Conservation (phyloP, 2,888 invertebrate species). For the Ophioninae sp. region DNA sequence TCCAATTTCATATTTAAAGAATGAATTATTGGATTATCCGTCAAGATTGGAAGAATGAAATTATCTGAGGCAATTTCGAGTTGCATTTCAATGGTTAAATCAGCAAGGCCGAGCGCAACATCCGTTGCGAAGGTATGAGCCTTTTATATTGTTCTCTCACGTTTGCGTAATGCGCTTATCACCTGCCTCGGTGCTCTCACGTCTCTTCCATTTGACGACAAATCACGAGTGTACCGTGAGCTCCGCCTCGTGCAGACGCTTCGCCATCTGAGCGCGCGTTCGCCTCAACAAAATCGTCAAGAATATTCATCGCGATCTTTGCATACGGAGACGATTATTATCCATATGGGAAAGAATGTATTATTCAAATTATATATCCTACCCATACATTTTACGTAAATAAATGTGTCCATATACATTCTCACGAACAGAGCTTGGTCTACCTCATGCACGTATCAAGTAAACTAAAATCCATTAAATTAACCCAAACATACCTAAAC, state of each 20-base stretch:
- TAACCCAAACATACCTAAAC: too few relatives aligned
- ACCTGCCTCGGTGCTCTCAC: constrained; percentile 29
- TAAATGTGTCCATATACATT: not conserved
- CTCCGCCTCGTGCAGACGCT: not conserved
- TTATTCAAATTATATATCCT: constrained; percentile 23
- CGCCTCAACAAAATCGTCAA: constrained; percentile 44
- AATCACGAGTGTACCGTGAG: constrained; percentile 6
- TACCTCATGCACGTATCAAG: too few relatives aligned
- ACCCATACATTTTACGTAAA: not conserved
- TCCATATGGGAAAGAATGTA: constrained; percentile 41
- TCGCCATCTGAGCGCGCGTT: constrained; percentile 2
- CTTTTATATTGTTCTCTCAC: not conserved
- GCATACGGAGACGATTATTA: constrained; percentile 50
- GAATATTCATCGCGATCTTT: constrained; percentile 55
- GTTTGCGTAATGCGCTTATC: constrained; percentile 15
- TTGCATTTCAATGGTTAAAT: not conserved
- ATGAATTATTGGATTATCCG: not conserved
- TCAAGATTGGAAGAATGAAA: not conserved
- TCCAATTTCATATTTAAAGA: not conserved
- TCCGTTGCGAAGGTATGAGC: constrained; percentile 5
- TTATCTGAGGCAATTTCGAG: not conserved
- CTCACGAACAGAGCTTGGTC: too few relatives aligned
- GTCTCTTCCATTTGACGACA: constrained; percentile 19
- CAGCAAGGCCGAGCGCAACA: not conserved
- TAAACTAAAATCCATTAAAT: too few relatives aligned